Evolutionary conservation across 1,140 invertebrate species (phyloP).

Genomic region (Aphaenogaster floridana): DNA sequence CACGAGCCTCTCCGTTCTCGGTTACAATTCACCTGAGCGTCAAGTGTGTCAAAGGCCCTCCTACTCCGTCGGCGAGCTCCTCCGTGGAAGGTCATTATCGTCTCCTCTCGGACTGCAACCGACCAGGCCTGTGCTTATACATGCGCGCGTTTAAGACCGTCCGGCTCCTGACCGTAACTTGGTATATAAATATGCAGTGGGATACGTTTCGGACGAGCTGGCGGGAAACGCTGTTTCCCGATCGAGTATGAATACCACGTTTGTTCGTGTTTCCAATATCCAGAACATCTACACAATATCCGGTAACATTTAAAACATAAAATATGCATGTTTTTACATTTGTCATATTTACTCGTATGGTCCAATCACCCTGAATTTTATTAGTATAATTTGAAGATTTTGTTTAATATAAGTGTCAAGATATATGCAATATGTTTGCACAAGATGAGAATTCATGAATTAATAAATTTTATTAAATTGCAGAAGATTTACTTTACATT

Average conservation of each 20-base stretch:
- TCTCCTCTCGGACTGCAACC: constrained; percentile 76
- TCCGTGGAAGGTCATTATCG: constrained; percentile 86
- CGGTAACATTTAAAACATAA: background rate
- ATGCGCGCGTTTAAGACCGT: constrained; percentile 16
- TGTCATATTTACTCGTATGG: background rate
- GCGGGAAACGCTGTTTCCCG: background rate
- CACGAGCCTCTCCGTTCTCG: constrained; percentile 78
- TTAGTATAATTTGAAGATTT: background rate
- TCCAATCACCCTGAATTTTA: background rate
- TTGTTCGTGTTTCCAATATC: background rate
- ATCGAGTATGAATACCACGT: background rate
- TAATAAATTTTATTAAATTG: constrained; percentile 8
- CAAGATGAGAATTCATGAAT: background rate
- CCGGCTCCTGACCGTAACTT: background rate
- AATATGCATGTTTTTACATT: background rate
- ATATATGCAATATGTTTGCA: background rate
- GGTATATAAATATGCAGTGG: constrained; percentile 30
- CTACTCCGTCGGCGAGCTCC: constrained; percentile 82
- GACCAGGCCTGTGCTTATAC: constrained; percentile 10
- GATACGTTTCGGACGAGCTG: background rate
- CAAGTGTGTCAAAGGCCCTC: constrained; percentile 87
- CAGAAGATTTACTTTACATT: background rate
- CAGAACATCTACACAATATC: background rate
- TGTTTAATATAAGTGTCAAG: background rate
- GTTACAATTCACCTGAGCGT: constrained; percentile 82